Base-by-base conservation (phyloP, 2,888 invertebrate species). In the Lycophotia porphyrea region DNA sequence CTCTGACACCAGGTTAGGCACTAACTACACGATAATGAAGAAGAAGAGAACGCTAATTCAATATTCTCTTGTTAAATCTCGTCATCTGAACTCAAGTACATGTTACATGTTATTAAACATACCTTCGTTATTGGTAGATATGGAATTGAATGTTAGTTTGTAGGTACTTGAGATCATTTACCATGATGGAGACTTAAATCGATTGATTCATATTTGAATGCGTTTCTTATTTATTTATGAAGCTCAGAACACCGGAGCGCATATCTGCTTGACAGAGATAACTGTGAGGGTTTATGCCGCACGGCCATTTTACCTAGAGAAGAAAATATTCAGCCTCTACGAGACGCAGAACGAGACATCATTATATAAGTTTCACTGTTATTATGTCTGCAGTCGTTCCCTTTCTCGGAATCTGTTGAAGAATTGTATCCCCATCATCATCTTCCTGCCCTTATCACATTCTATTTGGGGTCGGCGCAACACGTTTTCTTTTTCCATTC, bases 161-260 rank as follows among this genome's bases (percentile, higher is more conserved):
- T 49, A 49, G 47, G 49, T 49, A 49, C 24, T 49, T 11, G 3
- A 0, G 49, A 49, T 49, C 49, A n/a, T 49, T 49, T 49, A 49
- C 11, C n/a, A 49, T 24, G 8, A 49, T 24, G 24, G 4, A 49
- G 15, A 5, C 13, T n/a, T 55, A 42, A 47, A 74, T 11, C 24
- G n/a, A 63, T 77, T 44, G 61, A 67, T 68, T 31, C 31, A 44
- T 68, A 55, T 68, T 47, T n/a, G 39, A 78, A 76, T 65, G 5
- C 27, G n/a, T 47, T 34, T 77, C 44, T 64, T 70, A 78, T 78
- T 64, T 70, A 78, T 78, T 78, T 70, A 34, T 24, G 24, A 49
- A 70, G 64, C 34, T 65, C 47, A 39, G 42, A 76, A 64, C 27
- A 64, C 63, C 21, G 31, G 34, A 78, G 69, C 27, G 36, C 36